Base-by-base conservation (phyloP, 2,113 vertebrate species). In the Oncorhynchus masou region DNA sequence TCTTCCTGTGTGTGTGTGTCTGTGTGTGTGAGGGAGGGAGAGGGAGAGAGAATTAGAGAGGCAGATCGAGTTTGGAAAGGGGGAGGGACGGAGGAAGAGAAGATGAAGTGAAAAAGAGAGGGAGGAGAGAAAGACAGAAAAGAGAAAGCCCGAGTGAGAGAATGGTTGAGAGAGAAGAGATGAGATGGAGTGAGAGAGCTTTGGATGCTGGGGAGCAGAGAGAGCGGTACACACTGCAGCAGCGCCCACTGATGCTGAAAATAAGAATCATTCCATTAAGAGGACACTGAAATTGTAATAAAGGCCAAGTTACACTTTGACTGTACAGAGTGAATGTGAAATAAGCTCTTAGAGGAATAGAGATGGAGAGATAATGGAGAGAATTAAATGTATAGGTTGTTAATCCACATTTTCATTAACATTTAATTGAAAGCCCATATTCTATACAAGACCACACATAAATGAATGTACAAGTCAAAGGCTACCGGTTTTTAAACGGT, bases 181-280 rank as follows among this genome's bases (percentile, higher is more conserved):
- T 20, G 57, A 69, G 49, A 49, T 73, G 73, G 31, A 51, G 71
- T 67, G 69, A 48, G 80, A 77, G 48, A 16, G 51, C 51, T 54
- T 15, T 54, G 51, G 16, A 54, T 15, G 51, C 15, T 54, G 16
- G 51, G 51, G 12, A 54, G 51, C 12, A 54, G 48, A 67, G 71
- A 62, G 59, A 62, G 59, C 19, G 24, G 59, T 74, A 59, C 77
- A 83, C 78, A 77, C 81, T 85, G 85, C 88, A 89, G 88, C 87
- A 91, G 90, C 82, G 79, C 86, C 88, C 85, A 91, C 89, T 81
- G 87, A 91, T 86, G 87, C 87, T 85, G 82, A 89, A 91, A 88
- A 87, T 83, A 84, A 89, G 86, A 85, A 89, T 49, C 1, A 73
- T 83, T 76, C 75, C 62, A 54, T 64, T 62, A 34, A 68, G 68